Evolutionary conservation across 2,797 vertebrate genomes (phyloP).

Genomic region (Trichosurus vulpecula): DNA sequence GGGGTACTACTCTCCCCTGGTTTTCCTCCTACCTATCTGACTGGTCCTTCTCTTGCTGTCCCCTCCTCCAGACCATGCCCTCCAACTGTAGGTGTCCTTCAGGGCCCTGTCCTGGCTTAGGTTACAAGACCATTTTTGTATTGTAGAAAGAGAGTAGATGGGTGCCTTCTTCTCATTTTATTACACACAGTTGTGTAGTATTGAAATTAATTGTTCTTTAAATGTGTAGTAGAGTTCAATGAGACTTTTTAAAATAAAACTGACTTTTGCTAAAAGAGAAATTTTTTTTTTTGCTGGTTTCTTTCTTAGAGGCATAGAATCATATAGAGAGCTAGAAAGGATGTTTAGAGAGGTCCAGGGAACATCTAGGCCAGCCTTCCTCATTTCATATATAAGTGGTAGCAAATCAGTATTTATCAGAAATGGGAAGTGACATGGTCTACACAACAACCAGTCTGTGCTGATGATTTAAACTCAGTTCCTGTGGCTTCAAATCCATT

Average conservation of each 20-base stretch:
- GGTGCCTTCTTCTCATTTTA: slow-evolving; percentile 17
- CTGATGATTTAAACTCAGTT: neutral
- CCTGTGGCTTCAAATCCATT: neutral
- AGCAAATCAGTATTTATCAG: neutral
- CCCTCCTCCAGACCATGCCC: neutral
- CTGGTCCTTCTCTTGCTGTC: neutral
- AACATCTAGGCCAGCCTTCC: neutral
- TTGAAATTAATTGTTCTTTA: neutral
- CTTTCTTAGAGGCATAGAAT: neutral
- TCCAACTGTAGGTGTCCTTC: neutral
- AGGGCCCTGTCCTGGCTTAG: neutral
- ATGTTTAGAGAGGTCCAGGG: neutral
- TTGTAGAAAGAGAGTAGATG: neutral
- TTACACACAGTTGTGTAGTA: neutral
- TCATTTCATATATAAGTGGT: neutral
- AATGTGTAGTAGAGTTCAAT: slow-evolving; percentile 22
- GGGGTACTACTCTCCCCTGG: too few species aligned
- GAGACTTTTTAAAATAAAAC: slow-evolving; percentile 1
- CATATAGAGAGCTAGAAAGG: neutral
- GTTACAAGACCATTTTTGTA: neutral
- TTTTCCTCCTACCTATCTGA: neutral
- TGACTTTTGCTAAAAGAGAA: neutral
- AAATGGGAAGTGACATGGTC: neutral
- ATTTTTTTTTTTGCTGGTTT: neutral
- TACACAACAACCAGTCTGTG: neutral